Evolutionary conservation across 1,140 invertebrate genomes (phyloP).

Genomic region (Aleiodes sp.): DNA sequence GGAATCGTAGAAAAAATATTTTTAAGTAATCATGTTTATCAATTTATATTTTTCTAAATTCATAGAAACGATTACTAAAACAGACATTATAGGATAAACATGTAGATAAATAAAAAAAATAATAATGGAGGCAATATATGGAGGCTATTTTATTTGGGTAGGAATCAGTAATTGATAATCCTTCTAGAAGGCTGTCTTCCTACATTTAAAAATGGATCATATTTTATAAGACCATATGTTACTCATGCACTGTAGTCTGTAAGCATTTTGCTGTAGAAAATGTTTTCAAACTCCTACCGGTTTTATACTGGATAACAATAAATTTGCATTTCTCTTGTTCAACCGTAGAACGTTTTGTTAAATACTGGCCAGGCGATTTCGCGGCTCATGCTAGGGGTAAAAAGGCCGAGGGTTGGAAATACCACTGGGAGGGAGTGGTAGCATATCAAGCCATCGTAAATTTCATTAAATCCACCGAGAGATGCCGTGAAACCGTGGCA

Average conservation of each 20-base stretch:
- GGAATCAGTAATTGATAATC: too few species aligned
- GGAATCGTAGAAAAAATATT: too few species aligned
- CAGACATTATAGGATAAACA: too few species aligned
- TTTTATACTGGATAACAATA: background rate
- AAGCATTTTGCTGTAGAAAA: background rate
- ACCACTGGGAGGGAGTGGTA: background rate
- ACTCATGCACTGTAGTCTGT: background rate
- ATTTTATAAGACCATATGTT: slow-evolving; percentile 17
- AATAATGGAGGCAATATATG: too few species aligned
- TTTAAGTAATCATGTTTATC: too few species aligned
- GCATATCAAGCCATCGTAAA: slow-evolving; percentile 12
- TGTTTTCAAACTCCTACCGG: background rate
- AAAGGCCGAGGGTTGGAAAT: background rate
- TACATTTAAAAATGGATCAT: too few species aligned
- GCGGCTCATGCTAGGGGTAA: background rate
- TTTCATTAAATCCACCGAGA: slow-evolving; percentile 9
- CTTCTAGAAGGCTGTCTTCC: too few species aligned
- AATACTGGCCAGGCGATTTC: slow-evolving; percentile 8
- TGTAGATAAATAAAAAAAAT: too few species aligned
- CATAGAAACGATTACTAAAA: too few species aligned
- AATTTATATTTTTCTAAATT: too few species aligned
- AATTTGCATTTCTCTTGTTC: background rate
- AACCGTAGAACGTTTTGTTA: background rate
- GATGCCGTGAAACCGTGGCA: background rate
- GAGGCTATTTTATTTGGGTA: too few species aligned